These are phyloP conservation scores for Entomyzon cyanotis DNA, from an alignment of 2,113 vertebrate genomes.

Conservation along the genomic window DNA sequence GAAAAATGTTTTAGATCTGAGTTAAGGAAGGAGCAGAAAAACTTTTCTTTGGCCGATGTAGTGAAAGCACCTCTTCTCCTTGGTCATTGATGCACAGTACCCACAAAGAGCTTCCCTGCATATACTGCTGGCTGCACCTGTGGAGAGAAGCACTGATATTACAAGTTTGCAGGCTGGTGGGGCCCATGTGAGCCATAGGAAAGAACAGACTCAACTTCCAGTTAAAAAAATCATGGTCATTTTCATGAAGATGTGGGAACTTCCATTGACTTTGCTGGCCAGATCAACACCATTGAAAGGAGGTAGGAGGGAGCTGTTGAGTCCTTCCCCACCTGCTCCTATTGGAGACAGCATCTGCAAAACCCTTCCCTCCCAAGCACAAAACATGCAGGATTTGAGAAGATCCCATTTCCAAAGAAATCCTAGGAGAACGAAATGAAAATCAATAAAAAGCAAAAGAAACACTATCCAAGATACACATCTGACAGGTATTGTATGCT, in stretches of 20 bases:
- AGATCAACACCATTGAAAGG: neutral
- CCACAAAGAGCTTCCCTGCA: neutral
- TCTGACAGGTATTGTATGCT: neutral
- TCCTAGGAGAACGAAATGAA: neutral
- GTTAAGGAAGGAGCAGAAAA: neutral
- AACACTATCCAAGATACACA: neutral
- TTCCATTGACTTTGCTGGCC: neutral
- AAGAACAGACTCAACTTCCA: neutral
- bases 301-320: neutral
- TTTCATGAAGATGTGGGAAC: neutral
- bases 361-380: neutral
- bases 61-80: neutral
- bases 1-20: neutral
- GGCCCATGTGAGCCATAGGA: fast-evolving
- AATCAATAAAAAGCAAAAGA: neutral
- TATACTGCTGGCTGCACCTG: neutral
- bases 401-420: neutral
- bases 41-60: neutral
- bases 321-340: neutral
- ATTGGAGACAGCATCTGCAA: neutral
- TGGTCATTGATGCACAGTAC: neutral
- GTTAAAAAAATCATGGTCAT: neutral
- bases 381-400: neutral
- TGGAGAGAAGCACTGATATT: neutral
- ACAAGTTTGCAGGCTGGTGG: neutral